phyloP scores from a whole-genome alignment of 2,888 invertebrate species.

The Pyrgus malvae region DNA sequence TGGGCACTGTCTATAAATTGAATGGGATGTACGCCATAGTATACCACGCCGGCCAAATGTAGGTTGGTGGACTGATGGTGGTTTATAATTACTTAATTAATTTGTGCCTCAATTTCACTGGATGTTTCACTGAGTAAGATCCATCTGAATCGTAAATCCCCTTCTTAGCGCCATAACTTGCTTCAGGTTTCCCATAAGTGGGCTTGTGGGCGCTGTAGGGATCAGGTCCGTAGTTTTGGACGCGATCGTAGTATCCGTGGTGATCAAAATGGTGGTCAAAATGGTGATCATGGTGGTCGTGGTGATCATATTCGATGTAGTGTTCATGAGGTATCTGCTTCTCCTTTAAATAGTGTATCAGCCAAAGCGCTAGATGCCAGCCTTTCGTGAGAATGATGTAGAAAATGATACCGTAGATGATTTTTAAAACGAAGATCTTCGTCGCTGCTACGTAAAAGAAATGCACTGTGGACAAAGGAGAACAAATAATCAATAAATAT shows the following conservation, averaged over 20 bases:
- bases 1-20: no score
- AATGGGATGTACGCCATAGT: no score
- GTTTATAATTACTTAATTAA: no score
- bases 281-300: constrained; percentile 35
- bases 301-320: constrained; percentile 53
- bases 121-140: constrained; percentile 63
- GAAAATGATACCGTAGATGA: constrained; percentile 65
- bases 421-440: constrained; percentile 64
- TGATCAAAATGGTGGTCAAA: constrained; percentile 28
- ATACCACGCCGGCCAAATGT: no score
- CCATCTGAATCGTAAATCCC: constrained; percentile 66
- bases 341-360: constrained; percentile 64
- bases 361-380: constrained; percentile 68
- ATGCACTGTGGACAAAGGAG: constrained; percentile 60
- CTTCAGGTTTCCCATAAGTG: constrained; percentile 34
- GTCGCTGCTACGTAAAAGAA: constrained; percentile 70
- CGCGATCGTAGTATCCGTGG: constrained; percentile 34
- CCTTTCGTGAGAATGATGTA: constrained; percentile 58
- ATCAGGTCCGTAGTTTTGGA: constrained; percentile 36
- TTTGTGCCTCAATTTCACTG: no score
- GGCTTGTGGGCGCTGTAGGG: constrained; percentile 31
- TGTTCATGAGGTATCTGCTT: constrained; percentile 50
- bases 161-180: constrained; percentile 37
- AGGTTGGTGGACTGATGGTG: no score
- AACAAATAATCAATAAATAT: constrained; percentile 12